phyloP scores from a whole-genome alignment of 2,888 invertebrate species.

The Cylindroiulus punctatus region DNA sequence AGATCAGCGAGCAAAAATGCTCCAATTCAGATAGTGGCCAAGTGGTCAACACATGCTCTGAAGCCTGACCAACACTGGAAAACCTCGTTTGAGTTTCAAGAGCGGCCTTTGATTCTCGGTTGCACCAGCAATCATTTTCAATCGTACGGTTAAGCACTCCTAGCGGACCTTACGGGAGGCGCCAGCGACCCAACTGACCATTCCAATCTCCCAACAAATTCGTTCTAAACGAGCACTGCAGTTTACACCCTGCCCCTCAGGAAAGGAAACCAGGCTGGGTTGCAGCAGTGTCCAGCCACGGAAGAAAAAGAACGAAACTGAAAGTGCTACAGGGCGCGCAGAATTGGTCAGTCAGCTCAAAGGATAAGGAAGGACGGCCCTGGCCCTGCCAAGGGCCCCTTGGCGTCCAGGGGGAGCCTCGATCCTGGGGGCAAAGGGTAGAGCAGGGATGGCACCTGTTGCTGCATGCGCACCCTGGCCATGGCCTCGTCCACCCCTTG shows the following conservation, averaged over 20 bases:
- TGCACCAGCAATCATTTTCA: constrained; percentile 2
- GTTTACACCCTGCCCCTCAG: not conserved
- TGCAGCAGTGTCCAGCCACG: not conserved
- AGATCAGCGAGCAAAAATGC: no score
- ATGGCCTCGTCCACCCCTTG: constrained; percentile 44
- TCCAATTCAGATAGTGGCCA: no score
- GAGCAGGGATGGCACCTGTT: constrained; percentile 63
- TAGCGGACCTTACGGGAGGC: not conserved
- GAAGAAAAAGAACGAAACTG: not conserved
- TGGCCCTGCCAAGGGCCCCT: constrained; percentile 49
- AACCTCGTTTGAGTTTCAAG: no score
- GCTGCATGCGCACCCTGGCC: constrained; percentile 66
- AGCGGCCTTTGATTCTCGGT: no score
- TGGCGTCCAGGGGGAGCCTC: constrained; percentile 51
- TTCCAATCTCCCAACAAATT: not conserved
- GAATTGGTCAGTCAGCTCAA: constrained; percentile 53
- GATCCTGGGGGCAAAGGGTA: constrained; percentile 55
- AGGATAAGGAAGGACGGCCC: constrained; percentile 58
- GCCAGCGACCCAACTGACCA: constrained; percentile 16
- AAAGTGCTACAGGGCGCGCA: not conserved
- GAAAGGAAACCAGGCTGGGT: not conserved
- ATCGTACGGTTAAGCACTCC: constrained; percentile 33
- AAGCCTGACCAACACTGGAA: no score
- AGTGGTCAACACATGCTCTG: not conserved
- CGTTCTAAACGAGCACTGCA: no score